Conservation (phyloP, 1,140 invertebrate genomes). For the Drosophila sucinea region DNA sequence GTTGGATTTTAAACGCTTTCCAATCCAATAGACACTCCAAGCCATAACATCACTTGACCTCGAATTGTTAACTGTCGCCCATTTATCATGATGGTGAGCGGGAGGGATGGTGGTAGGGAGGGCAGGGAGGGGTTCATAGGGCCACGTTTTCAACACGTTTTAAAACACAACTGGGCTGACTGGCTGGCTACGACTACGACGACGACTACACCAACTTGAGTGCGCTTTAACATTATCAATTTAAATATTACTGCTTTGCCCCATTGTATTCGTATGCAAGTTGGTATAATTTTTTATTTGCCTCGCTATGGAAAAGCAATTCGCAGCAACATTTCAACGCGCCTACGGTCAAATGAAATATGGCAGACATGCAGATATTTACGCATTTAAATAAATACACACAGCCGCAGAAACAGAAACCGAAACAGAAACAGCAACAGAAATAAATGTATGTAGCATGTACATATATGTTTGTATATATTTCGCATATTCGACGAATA, state of each 20-base stretch:
- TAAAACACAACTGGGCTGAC: slow-evolving; percentile 29
- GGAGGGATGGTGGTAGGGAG: too few relatives aligned
- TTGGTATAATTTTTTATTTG: slow-evolving; percentile 51
- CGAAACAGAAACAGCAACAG: slow-evolving; percentile 4
- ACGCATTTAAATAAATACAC: slow-evolving; percentile 74
- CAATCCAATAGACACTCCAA: slow-evolving; percentile 31
- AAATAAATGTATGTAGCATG: background rate
- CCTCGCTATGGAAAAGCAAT: slow-evolving; percentile 42
- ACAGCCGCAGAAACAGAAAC: slow-evolving; percentile 27
- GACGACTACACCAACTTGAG: slow-evolving; percentile 36
- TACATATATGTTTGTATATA: slow-evolving; percentile 29
- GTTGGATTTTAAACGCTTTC: slow-evolving; percentile 30
- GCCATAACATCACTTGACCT: slow-evolving; percentile 36
- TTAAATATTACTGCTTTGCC: slow-evolving; percentile 39
- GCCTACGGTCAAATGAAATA: slow-evolving; percentile 73
- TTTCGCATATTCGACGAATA: slow-evolving; percentile 54
- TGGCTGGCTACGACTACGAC: too few relatives aligned
- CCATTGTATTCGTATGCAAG: background rate
- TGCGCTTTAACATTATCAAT: slow-evolving; percentile 63
- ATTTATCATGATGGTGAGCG: slow-evolving; percentile 46
- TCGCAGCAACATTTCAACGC: slow-evolving; percentile 66
- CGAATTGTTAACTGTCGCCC: slow-evolving; percentile 44
- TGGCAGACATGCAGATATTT: slow-evolving; percentile 73
- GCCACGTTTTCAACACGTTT: slow-evolving; percentile 44
- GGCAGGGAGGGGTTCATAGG: background rate